phyloP scores from a whole-genome alignment of 2,888 invertebrate species.

The Drosophila mettleri region DNA sequence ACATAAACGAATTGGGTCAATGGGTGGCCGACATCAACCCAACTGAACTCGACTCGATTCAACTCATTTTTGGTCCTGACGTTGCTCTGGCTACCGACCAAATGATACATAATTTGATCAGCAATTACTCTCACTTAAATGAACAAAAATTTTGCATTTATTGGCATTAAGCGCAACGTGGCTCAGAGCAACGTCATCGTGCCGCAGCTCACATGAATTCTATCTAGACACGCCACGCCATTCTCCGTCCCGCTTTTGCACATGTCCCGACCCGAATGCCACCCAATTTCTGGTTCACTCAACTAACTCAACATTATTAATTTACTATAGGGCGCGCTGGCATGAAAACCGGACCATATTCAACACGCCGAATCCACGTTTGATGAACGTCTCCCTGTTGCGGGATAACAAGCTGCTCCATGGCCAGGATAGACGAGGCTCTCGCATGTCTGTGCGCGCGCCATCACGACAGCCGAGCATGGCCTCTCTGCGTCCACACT shows the following conservation, averaged over 20 bases:
- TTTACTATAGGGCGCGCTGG: constrained; percentile 91
- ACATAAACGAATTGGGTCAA: constrained; percentile 62
- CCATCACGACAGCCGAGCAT: constrained; percentile 94
- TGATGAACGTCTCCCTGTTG: constrained; percentile 95
- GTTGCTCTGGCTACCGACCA: constrained; percentile 18
- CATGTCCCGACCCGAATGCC: constrained; percentile 15
- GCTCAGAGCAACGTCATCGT: constrained; percentile 31
- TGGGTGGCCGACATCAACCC: constrained; percentile 21
- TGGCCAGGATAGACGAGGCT: constrained; percentile 91
- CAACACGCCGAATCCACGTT: constrained; percentile 96
- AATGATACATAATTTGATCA: constrained; percentile 60
- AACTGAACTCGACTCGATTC: neutral
- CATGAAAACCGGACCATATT: constrained; percentile 96
- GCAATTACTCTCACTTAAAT: constrained; percentile 70
- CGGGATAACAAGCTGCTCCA: constrained; percentile 92
- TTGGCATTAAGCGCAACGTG: constrained; percentile 59
- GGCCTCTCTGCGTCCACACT: constrained; percentile 92
- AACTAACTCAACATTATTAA: constrained; percentile 31
- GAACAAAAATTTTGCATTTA: constrained; percentile 65
- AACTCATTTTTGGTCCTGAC: constrained; percentile 26
- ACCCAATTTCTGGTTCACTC: neutral
- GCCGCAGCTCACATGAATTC: constrained; percentile 2
- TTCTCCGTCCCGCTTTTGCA: constrained; percentile 37
- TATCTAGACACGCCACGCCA: constrained; percentile 22
- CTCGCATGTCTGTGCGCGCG: constrained; percentile 91